phyloP scores from a whole-genome alignment of 2,888 invertebrate genomes.

The Eubasilissa splendida region DNA sequence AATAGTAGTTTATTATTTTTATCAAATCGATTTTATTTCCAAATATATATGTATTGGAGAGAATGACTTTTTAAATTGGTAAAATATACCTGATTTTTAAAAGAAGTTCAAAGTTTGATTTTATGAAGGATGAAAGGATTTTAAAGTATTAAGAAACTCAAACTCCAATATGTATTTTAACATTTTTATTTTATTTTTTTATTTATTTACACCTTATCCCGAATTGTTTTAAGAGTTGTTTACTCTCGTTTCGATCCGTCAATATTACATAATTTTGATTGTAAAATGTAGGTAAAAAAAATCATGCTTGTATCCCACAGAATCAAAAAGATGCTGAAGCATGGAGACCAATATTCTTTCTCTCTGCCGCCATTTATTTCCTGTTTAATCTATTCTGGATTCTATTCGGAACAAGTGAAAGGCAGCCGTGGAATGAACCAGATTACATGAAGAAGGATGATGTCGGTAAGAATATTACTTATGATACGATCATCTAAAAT shows the following conservation, averaged over 20 bases:
- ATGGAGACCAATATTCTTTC: conserved; percentile 78
- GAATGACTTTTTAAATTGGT: no score
- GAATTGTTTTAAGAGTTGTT: no score
- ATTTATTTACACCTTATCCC: not conserved
- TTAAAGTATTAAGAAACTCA: no score
- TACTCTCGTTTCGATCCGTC: not conserved
- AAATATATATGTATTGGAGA: no score
- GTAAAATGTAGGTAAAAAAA: not conserved
- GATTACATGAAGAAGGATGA: conserved; percentile 48
- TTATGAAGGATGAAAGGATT: no score
- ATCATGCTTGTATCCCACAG: conserved; percentile 26
- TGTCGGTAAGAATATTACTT: no score
- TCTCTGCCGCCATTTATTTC: conserved; percentile 76
- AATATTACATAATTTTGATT: not conserved
- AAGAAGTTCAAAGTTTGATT: no score
- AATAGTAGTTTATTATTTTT: not conserved
- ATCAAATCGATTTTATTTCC: no score
- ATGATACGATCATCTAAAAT: no score
- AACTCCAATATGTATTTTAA: not conserved
- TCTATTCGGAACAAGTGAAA: conserved; percentile 74
- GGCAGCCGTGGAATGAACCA: conserved; percentile 77
- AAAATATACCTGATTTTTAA: no score
- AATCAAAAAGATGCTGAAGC: conserved; percentile 64
- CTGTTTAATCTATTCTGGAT: conserved; percentile 75
- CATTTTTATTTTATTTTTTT: not conserved